Conservation (phyloP, 2,113 vertebrate genomes). For the Syngnathoides biaculeatus region DNA sequence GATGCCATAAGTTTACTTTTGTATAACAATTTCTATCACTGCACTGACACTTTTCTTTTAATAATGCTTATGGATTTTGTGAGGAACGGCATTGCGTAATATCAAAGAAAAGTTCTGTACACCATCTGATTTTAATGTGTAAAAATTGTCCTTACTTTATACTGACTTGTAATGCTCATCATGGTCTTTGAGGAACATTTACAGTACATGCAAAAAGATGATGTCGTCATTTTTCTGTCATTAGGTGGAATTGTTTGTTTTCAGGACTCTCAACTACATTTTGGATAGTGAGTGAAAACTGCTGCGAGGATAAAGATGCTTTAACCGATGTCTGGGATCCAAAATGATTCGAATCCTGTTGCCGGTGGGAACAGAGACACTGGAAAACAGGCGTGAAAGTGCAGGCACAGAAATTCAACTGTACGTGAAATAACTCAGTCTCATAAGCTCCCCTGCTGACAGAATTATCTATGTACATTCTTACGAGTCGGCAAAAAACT, state of each 20-base stretch:
- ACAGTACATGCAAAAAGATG: neutral
- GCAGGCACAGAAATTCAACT: constrained; percentile 32
- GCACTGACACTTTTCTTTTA: constrained; percentile 25
- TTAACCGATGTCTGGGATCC: constrained; percentile 6
- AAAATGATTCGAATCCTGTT: neutral
- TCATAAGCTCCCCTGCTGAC: constrained; percentile 35
- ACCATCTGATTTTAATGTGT: constrained; percentile 2
- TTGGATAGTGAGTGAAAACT: constrained; percentile 19
- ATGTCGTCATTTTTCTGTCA: constrained; percentile 10
- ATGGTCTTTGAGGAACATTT: neutral
- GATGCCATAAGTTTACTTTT: constrained; percentile 30
- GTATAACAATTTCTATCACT: constrained; percentile 12
- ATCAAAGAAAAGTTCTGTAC: constrained; percentile 14
- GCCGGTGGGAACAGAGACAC: neutral
- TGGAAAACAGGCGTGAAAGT: constrained; percentile 23
- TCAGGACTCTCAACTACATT: constrained; percentile 20
- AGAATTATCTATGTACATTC: constrained; percentile 42
- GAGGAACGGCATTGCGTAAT: constrained; percentile 17
- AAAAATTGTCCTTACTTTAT: neutral
- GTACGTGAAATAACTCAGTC: constrained; percentile 42
- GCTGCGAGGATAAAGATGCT: constrained; percentile 18
- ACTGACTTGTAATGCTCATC: constrained; percentile 2
- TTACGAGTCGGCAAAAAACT: constrained; percentile 66
- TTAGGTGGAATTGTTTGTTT: constrained; percentile 8
- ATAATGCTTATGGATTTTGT: constrained; percentile 17